Base-by-base conservation (phyloP, 2,797 vertebrate genomes). In the Dendrocincla fuliginosa region DNA sequence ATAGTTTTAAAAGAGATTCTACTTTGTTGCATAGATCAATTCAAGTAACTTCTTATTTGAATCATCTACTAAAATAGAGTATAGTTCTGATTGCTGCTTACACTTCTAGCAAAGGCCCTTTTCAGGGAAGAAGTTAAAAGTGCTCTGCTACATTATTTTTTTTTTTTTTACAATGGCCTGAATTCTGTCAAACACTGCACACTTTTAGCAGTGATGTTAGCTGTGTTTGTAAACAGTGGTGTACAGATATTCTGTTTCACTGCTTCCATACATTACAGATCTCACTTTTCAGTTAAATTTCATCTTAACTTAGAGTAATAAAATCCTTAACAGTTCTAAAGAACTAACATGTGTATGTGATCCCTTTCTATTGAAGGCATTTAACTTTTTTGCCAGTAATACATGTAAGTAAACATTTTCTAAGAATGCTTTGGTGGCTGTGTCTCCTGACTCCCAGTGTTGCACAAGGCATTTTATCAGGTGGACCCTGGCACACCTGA, bases 331-430 rank as follows among this genome's bases (percentile, higher is more conserved):
- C 6, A 35, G 22, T 42, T 75, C 84, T 32, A 80, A 74, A 55
- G 22, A 87, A 52, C 17, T 67, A 70, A 65, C 28, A 27, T 4
- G 14, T 8, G 6, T 28, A 39, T 3, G 0, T 15, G 55, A 81
- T 32, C 22, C 13, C 69, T 82, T 65, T 37, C 44, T 55, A 15
- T 3, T n/a, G 37, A 79, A 22, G 23, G 13, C 8, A 70, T 44
- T 60, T 30, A 78, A 70, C 4, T 35, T 67, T 56, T 67, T 25
- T 68, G 8, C 20, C 52, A 35, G n/a, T 52, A 55, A 59, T 22
- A 57, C 2, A 11, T 0, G 1, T 5, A 5, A 67, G 5, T 11
- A 77, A 67, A 37, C 1, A 5, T 44, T 46, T 78, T 53, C 33
- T 47, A 79, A 59, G 56, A 73, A 59, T 11, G 16, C 17, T 44